Conservation (phyloP, 2,797 vertebrate genomes). For the Galago senegalensis region DNA sequence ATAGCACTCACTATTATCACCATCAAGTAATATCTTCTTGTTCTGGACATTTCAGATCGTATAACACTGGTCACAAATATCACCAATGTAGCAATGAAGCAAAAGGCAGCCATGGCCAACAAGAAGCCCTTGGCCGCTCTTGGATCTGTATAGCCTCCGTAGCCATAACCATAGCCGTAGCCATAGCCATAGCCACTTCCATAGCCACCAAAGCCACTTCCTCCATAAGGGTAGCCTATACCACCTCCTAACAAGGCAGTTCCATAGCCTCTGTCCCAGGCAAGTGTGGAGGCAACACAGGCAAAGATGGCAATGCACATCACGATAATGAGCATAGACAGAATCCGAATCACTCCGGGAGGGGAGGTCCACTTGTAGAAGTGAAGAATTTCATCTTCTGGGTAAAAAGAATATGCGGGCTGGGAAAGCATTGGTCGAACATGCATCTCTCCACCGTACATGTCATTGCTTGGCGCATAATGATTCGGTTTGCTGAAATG, state of each 20-base stretch:
- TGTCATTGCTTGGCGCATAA: slow-evolving; percentile 89
- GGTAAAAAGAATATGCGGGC: slow-evolving; percentile 92
- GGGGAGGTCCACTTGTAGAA: slow-evolving; percentile 95
- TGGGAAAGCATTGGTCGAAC: slow-evolving; percentile 85
- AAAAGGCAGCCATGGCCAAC: slow-evolving; percentile 93
- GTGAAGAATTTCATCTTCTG: slow-evolving; percentile 91
- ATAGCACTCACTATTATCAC: slow-evolving; percentile 91
- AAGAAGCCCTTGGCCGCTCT: slow-evolving; percentile 94
- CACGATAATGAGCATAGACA: slow-evolving; percentile 93
- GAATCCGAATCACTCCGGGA: slow-evolving; percentile 95
- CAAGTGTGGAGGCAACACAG: slow-evolving; percentile 95
- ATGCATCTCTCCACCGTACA: slow-evolving; percentile 88
- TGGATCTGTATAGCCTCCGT: slow-evolving; percentile 93
- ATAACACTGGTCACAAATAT: slow-evolving; percentile 93
- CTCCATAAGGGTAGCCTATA: slow-evolving; percentile 86
- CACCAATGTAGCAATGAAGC: slow-evolving; percentile 90
- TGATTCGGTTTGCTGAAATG: slow-evolving; percentile 87
- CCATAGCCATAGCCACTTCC: slow-evolving; percentile 85
- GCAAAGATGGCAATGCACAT: slow-evolving; percentile 95
- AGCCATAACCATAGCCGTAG: slow-evolving; percentile 82
- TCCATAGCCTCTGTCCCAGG: slow-evolving; percentile 93
- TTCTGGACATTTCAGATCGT: slow-evolving; percentile 89
- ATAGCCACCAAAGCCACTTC: slow-evolving; percentile 74
- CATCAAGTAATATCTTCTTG: slow-evolving; percentile 93
- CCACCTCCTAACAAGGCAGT: slow-evolving; percentile 74